A percentile compares a stretch with the other conserved stretches of the same genome.
phyloP scores from a whole-genome alignment of 2,113 vertebrate genomes.

The Candoia aspera region DNA sequence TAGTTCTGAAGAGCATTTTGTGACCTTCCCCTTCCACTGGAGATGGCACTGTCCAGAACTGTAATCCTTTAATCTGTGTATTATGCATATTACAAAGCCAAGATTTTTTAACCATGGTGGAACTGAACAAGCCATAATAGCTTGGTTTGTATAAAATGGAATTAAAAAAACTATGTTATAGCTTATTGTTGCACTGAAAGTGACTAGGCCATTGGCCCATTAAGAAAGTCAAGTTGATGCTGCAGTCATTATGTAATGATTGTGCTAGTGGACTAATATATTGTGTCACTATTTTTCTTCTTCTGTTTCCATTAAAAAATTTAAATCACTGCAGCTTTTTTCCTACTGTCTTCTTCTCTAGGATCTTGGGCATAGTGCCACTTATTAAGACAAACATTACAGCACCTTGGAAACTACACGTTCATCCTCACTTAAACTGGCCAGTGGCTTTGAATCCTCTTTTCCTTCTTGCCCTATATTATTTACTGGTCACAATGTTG shows the following conservation, averaged over 20 bases:
- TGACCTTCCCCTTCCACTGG: too few relatives aligned
- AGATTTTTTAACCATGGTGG: not conserved
- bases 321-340: not conserved
- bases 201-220: not conserved
- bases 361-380: conserved; percentile 81
- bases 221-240: not conserved
- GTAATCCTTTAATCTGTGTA: not conserved
- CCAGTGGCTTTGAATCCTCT: conserved; percentile 78
- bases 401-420: conserved; percentile 67
- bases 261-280: not conserved
- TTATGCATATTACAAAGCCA: not conserved
- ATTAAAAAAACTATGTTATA: not conserved
- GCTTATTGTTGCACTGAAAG: not conserved
- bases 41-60: not conserved
- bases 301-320: not conserved
- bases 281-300: not conserved
- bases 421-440: conserved; percentile 76
- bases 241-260: not conserved
- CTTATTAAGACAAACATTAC: conserved; percentile 75
- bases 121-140: not conserved
- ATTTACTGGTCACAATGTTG: conserved; percentile 75
- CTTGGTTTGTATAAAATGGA: not conserved
- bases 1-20: not conserved
- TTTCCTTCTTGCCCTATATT: conserved; percentile 78
- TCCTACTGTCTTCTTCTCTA: conserved; percentile 39